These are phyloP conservation scores for Pseudachorutes palmiensis DNA, from an alignment of 1,140 invertebrate species.

Conservation along the genomic window DNA sequence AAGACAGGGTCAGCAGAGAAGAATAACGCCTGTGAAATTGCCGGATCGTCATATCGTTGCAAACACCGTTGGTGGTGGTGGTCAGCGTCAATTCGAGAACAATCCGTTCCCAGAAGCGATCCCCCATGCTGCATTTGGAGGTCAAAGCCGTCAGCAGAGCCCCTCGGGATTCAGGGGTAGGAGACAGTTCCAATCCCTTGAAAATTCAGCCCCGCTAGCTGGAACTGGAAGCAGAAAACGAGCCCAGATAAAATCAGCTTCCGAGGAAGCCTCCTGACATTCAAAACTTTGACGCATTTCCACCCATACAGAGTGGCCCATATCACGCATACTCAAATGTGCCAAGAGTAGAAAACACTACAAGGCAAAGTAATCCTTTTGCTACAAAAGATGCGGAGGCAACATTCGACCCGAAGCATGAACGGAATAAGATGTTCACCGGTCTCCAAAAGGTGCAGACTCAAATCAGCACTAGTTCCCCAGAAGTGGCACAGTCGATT, in stretches of 20 bases:
- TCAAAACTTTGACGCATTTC: slow-evolving; percentile 18
- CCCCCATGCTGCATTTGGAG: no score
- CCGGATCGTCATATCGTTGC: neutral
- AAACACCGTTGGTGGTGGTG: neutral
- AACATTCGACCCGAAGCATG: neutral
- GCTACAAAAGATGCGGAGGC: neutral
- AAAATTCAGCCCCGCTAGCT: no score
- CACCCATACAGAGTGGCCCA: slow-evolving; percentile 12
- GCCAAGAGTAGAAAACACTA: neutral
- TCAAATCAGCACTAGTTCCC: neutral
- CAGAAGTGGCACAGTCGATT: neutral
- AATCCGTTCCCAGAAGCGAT: neutral
- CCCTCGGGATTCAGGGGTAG: neutral
- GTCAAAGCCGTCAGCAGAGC: no score
- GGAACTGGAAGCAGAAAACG: no score
- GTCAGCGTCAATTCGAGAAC: neutral
- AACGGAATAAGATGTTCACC: slow-evolving; percentile 10
- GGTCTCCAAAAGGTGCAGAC: neutral
- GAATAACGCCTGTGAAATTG: slow-evolving; percentile 3
- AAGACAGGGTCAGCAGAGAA: neutral
- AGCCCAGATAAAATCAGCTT: slow-evolving; percentile 11
- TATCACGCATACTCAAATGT: neutral
- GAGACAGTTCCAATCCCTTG: no score
- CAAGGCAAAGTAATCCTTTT: neutral
- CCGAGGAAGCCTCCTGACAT: slow-evolving; percentile 28